These are phyloP conservation scores for Harpagoxenus sublaevis DNA, from an alignment of 2,888 invertebrate species.

Conservation along the genomic window DNA sequence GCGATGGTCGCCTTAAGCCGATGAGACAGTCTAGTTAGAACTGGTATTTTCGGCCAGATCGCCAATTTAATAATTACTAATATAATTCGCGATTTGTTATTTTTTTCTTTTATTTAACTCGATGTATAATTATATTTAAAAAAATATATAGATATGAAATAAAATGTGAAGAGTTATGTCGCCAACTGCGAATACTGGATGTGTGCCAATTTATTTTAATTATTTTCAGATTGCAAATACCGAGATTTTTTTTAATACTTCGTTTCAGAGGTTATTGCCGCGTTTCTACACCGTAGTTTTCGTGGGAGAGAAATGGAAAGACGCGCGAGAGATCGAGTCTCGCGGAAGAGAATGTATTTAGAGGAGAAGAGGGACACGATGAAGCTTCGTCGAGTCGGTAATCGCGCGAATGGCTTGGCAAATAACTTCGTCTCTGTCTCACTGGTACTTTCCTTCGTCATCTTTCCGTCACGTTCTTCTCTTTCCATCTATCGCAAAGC, in stretches of 20 bases:
- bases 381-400: slow-evolving; percentile 80
- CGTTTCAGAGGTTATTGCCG: slow-evolving; percentile 48
- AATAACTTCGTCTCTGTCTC: slow-evolving; percentile 78
- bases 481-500: slow-evolving; percentile 42
- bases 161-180: not conserved
- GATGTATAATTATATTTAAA: not conserved
- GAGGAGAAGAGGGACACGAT: slow-evolving; percentile 72
- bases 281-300: slow-evolving; percentile 45
- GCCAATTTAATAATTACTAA: slow-evolving; percentile 35
- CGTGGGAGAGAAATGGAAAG: slow-evolving; percentile 29
- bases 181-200: not conserved
- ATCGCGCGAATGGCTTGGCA: slow-evolving; percentile 83
- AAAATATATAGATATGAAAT: not conserved
- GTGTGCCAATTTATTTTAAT: not conserved
- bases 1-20: slow-evolving; percentile 37
- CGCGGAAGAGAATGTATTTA: slow-evolving; percentile 54
- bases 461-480: slow-evolving; percentile 61
- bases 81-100: not conserved
- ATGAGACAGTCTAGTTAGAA: slow-evolving; percentile 1
- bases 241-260: not conserved
- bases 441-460: slow-evolving; percentile 58
- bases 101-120: not conserved
- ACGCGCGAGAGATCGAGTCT: slow-evolving; percentile 41
- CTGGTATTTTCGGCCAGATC: slow-evolving; percentile 31
- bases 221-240: not conserved